phyloP scores from a whole-genome alignment of 2,888 invertebrate genomes.

The Nymphalis c-album region DNA sequence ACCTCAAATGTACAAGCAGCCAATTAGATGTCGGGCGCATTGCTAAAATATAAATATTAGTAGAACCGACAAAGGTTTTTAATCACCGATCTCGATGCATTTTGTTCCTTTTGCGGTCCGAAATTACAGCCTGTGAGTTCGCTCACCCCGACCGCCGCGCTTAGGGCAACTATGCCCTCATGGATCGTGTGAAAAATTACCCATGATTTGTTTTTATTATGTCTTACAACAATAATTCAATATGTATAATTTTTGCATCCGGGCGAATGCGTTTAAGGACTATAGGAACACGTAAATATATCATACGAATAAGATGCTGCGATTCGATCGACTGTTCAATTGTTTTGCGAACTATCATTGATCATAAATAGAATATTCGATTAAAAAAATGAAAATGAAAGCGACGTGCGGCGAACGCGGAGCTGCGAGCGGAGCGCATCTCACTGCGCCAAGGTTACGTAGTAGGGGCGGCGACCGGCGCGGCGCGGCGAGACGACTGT shows the following conservation, averaged over 20 bases:
- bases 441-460: slow-evolving; percentile 66
- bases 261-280: slow-evolving; percentile 52
- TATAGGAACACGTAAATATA: slow-evolving; percentile 31
- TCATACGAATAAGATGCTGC: slow-evolving; percentile 33
- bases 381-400: slow-evolving; percentile 69
- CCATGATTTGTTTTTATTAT: slow-evolving; percentile 74
- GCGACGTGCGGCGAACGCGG: slow-evolving; percentile 48
- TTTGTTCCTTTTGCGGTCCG: slow-evolving; percentile 80
- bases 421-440: slow-evolving; percentile 45
- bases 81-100: slow-evolving; percentile 78
- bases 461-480: slow-evolving; percentile 74
- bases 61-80: slow-evolving; percentile 82
- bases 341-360: slow-evolving; percentile 33
- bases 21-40: slow-evolving; percentile 80
- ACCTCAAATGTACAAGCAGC: slow-evolving; percentile 68
- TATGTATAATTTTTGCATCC: slow-evolving; percentile 74
- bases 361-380: slow-evolving; percentile 48
- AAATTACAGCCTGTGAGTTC: slow-evolving; percentile 80
- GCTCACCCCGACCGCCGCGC: slow-evolving; percentile 75
- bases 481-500: slow-evolving; percentile 59
- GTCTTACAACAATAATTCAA: slow-evolving; percentile 72
- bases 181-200: slow-evolving; percentile 81
- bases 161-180: slow-evolving; percentile 77
- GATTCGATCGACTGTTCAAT: slow-evolving; percentile 33
- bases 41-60: slow-evolving; percentile 82